Evolutionary conservation across 2,113 vertebrate genomes (phyloP).

Genomic region (Rallus limicola): DNA sequence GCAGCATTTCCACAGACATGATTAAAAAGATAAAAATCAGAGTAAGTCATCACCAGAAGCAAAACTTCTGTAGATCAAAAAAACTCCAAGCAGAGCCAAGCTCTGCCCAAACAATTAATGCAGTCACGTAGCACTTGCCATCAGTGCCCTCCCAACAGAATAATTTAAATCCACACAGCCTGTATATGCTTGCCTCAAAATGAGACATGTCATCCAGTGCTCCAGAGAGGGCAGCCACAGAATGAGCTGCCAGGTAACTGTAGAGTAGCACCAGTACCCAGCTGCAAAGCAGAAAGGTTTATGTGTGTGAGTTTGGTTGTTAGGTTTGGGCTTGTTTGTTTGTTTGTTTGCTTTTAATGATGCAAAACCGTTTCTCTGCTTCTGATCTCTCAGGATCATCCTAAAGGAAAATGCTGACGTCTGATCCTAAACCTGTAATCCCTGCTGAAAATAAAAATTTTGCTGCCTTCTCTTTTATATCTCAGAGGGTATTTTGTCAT

Average conservation of each 20-base stretch:
- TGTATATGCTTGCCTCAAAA: background rate
- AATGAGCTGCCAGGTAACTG: background rate
- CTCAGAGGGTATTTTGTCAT: background rate
- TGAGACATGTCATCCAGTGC: background rate
- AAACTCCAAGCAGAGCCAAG: background rate
- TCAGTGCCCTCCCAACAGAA: background rate
- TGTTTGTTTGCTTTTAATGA: background rate
- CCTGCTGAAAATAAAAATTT: background rate
- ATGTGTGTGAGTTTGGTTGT: background rate
- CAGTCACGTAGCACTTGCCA: background rate
- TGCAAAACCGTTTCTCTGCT: background rate
- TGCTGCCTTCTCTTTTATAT: background rate
- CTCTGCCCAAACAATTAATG: background rate
- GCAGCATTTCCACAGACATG: background rate
- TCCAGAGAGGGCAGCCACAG: background rate
- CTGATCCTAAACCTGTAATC: background rate
- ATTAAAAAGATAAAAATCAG: constrained; percentile 15
- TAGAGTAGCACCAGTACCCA: background rate
- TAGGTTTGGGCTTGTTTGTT: too few species aligned
- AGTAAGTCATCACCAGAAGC: background rate
- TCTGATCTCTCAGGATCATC: background rate
- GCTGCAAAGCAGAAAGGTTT: background rate
- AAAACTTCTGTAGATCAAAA: background rate
- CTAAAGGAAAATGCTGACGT: background rate
- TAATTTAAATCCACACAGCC: background rate